A percentile compares a stretch with the other conserved stretches of the same genome.
phyloP scores from a whole-genome alignment of 2,113 vertebrate species.

The Pristiophorus japonicus region DNA sequence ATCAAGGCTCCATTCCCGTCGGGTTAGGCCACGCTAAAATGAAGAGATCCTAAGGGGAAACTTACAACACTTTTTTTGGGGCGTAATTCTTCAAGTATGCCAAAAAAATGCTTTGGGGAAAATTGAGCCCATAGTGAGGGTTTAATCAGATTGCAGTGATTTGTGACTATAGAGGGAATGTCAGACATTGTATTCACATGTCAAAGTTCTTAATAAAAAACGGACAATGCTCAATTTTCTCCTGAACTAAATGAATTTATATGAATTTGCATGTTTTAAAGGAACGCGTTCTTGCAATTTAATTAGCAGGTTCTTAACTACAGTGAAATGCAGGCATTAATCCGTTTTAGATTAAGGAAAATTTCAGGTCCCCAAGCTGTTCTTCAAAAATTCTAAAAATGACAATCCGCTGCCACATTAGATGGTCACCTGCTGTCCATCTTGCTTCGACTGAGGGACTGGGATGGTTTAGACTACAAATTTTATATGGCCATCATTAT shows the following conservation, averaged over 20 bases:
- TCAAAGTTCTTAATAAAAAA: background rate
- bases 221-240: background rate
- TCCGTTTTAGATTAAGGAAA: background rate
- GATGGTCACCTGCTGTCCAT: background rate
- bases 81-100: too few species aligned
- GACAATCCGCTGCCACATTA: background rate
- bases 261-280: background rate
- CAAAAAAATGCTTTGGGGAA: too few species aligned
- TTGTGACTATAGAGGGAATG: too few species aligned
- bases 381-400: slow-evolving; percentile 5
- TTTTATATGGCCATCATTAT: background rate
- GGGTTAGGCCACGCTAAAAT: too few species aligned
- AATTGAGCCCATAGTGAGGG: background rate
- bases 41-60: too few species aligned
- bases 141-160: background rate
- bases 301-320: background rate
- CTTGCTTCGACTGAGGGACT: background rate
- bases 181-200: background rate
- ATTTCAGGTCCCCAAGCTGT: background rate
- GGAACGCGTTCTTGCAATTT: background rate
- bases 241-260: background rate
- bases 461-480: background rate
- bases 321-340: background rate
- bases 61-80: too few species aligned
- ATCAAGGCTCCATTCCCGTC: too few species aligned